Evolutionary conservation across 2,888 invertebrate genomes (phyloP).

Genomic region (Conops quadrifasciatus): DNA sequence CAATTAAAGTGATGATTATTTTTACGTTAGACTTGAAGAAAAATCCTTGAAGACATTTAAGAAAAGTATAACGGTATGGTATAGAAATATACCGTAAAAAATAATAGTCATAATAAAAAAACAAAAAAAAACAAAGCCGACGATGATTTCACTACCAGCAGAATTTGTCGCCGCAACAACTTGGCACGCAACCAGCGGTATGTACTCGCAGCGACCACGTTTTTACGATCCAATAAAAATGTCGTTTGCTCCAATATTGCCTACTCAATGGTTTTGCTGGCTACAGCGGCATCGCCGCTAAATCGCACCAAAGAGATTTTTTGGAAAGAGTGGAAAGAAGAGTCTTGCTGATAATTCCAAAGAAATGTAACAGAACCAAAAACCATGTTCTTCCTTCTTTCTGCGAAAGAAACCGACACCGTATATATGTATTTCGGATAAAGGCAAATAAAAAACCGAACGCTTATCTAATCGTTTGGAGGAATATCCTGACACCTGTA

Average conservation of each 20-base stretch:
- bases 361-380: constrained; percentile 10
- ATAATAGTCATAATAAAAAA: constrained; percentile 9
- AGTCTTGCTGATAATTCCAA: background rate
- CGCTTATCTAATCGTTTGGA: constrained; percentile 61
- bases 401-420: background rate
- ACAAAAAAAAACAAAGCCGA: background rate
- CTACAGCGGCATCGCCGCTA: background rate
- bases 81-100: constrained; percentile 5
- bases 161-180: constrained; percentile 21
- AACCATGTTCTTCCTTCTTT: background rate
- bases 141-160: background rate
- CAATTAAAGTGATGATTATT: too few species aligned
- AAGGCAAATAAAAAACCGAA: constrained; percentile 50
- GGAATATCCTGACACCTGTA: constrained; percentile 63
- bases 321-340: background rate
- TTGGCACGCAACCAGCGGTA: constrained; percentile 40
- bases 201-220: constrained; percentile 44
- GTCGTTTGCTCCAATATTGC: constrained; percentile 61
- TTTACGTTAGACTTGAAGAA: too few species aligned
- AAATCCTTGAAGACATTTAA: too few species aligned
- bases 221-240: constrained; percentile 65
- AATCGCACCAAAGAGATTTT: background rate
- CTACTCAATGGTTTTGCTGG: constrained; percentile 43
- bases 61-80: too few species aligned
- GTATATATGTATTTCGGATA: constrained; percentile 1